Conservation (phyloP, 2,797 vertebrate species). For the Cetoscarus ocellatus region DNA sequence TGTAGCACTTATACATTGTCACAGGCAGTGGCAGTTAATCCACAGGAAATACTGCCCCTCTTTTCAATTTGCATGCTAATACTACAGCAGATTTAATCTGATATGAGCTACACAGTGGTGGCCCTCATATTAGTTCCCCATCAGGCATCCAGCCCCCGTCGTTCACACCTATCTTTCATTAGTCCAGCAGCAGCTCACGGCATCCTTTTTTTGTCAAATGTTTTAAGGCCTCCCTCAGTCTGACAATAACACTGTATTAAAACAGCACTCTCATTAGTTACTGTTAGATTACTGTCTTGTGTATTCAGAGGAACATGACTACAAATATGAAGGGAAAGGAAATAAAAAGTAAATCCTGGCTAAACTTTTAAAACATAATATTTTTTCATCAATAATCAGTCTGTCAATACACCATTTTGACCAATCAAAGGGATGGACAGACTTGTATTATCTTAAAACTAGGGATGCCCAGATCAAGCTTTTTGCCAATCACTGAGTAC, state of each 20-base stretch:
- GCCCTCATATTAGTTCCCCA: conserved; percentile 70
- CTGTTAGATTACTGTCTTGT: conserved; percentile 13
- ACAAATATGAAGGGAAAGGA: neutral
- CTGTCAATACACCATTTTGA: too few relatives aligned
- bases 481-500: too few relatives aligned
- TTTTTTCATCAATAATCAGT: too few relatives aligned
- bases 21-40: conserved; percentile 77
- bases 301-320: neutral
- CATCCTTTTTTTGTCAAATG: conserved; percentile 43
- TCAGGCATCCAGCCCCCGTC: conserved; percentile 53
- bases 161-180: conserved; percentile 44
- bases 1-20: conserved; percentile 62
- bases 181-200: conserved; percentile 49
- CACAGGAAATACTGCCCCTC: conserved; percentile 79
- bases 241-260: conserved; percentile 32
- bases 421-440: too few relatives aligned
- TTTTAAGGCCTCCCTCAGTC: conserved; percentile 35
- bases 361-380: conserved; percentile 12
- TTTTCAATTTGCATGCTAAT: conserved; percentile 86
- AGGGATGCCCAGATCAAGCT: too few relatives aligned
- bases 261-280: conserved; percentile 20
- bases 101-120: conserved; percentile 68
- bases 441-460: too few relatives aligned
- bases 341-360: neutral
- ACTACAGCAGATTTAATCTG: conserved; percentile 78